phyloP scores from a whole-genome alignment of 2,797 vertebrate species.

The Macroramphosus scolopax region DNA sequence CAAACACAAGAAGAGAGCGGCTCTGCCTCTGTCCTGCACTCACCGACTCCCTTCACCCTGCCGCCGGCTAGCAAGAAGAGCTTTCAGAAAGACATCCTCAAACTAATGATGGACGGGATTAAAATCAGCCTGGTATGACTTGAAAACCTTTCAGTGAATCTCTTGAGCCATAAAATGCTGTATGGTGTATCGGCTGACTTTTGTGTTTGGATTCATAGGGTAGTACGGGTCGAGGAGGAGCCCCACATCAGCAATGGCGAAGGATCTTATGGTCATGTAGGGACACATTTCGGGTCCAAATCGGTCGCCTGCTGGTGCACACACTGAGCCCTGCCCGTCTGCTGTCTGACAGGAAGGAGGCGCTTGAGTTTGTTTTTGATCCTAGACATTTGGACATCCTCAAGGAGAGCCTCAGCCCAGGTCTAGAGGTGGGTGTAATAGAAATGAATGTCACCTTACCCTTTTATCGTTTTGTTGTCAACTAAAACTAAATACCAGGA shows the following conservation, averaged over 20 bases:
- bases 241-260: slow-evolving; percentile 88
- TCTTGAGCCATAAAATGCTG: no score
- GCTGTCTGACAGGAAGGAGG: slow-evolving; percentile 84
- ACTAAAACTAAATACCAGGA: no score
- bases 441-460: background rate
- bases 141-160: background rate
- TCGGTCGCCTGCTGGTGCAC: slow-evolving; percentile 91
- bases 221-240: slow-evolving; percentile 75
- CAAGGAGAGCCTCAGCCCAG: slow-evolving; percentile 89
- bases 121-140: slow-evolving; percentile 82
- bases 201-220: slow-evolving; percentile 62
- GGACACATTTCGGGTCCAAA: slow-evolving; percentile 89
- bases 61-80: slow-evolving; percentile 79
- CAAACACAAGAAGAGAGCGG: slow-evolving; percentile 75
- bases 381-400: slow-evolving; percentile 88
- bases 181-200: background rate
- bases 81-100: slow-evolving; percentile 90
- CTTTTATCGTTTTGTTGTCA: background rate
- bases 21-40: slow-evolving; percentile 70
- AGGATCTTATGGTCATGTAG: slow-evolving; percentile 89
- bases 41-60: slow-evolving; percentile 69
- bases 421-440: slow-evolving; percentile 82
- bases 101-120: slow-evolving; percentile 90
- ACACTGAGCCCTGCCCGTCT: slow-evolving; percentile 82
- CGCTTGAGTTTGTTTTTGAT: slow-evolving; percentile 85